A percentile compares a stretch with the other conserved stretches of the same genome.
phyloP scores from a whole-genome alignment of 2,113 vertebrate genomes.

The Lampris incognitus region DNA sequence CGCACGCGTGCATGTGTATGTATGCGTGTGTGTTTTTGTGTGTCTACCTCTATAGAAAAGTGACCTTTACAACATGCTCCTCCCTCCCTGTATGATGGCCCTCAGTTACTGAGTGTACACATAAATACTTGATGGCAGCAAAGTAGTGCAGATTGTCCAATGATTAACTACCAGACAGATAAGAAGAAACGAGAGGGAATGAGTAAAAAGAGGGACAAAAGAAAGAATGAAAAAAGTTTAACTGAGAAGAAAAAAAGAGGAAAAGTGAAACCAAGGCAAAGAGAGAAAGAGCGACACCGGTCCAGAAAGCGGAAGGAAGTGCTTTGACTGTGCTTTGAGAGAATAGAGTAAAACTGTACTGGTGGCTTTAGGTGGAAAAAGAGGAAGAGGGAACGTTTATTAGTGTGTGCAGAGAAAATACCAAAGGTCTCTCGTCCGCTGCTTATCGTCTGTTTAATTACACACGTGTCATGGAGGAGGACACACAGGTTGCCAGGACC shows the following conservation, averaged over 20 bases:
- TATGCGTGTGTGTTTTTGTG: conserved; percentile 26
- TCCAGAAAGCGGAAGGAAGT: conserved; percentile 25
- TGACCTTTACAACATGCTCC: conserved; percentile 67
- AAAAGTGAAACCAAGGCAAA: neutral
- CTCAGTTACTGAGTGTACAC: conserved; percentile 41
- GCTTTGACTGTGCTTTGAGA: conserved; percentile 19
- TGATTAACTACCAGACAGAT: conserved; percentile 66
- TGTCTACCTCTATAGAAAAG: conserved; percentile 24
- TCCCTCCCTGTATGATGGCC: conserved; percentile 15
- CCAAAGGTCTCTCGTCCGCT: neutral
- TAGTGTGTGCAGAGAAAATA: neutral
- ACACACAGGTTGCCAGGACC: conserved; percentile 38
- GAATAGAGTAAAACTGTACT: conserved; percentile 12
- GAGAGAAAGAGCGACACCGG: neutral
- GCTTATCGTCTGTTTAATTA: neutral
- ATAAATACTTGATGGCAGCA: conserved; percentile 41
- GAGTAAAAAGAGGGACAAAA: conserved; percentile 18
- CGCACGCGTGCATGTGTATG: conserved; percentile 8
- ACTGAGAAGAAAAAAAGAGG: neutral
- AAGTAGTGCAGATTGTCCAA: conserved; percentile 58
- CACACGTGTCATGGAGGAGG: conserved; percentile 60
- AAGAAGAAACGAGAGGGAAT: conserved; percentile 18
- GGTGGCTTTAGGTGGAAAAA: conserved; percentile 6
- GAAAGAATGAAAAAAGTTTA: neutral
- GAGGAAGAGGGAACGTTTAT: conserved; percentile 51